These are phyloP conservation scores for Caloenas nicobarica DNA, from an alignment of 2,113 vertebrate species.

Conservation along the genomic window DNA sequence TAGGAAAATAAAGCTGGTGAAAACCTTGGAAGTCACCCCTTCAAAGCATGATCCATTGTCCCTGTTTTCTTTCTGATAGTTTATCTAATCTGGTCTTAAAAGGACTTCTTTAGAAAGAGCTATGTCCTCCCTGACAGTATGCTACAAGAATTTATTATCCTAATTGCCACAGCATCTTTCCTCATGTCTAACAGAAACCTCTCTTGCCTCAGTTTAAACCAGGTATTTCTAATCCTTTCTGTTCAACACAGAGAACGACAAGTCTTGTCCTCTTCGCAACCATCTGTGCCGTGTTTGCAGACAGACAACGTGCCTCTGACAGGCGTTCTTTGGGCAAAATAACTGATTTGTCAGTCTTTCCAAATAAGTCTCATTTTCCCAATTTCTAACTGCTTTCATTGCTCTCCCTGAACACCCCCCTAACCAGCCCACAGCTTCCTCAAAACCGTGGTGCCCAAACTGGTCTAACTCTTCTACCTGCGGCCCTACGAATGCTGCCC, in stretches of 20 bases:
- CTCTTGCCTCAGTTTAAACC: background rate
- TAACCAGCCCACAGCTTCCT: background rate
- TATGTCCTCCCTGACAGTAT: background rate
- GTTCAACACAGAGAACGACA: background rate
- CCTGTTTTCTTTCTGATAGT: background rate
- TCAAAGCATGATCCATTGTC: background rate
- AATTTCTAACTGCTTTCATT: background rate
- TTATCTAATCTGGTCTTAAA: background rate
- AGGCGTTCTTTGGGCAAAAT: rapidly evolving
- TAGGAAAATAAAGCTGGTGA: background rate
- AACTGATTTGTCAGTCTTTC: background rate
- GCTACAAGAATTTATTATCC: background rate
- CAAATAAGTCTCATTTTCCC: background rate
- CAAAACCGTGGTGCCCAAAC: background rate
- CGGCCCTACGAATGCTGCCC: background rate
- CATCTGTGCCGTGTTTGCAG: background rate
- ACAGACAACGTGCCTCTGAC: rapidly evolving
- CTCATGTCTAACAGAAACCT: background rate
- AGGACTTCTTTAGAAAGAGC: background rate
- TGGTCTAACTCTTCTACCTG: background rate
- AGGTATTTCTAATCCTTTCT: background rate
- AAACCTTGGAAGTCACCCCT: background rate
- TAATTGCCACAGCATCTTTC: background rate
- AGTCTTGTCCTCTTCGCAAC: background rate
- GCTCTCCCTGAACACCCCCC: background rate